Evolutionary conservation across 2,888 invertebrate species (phyloP), one percentile per base, ranked within the genome.

Genomic region (Dyspetes luteomarginatus): DNA sequence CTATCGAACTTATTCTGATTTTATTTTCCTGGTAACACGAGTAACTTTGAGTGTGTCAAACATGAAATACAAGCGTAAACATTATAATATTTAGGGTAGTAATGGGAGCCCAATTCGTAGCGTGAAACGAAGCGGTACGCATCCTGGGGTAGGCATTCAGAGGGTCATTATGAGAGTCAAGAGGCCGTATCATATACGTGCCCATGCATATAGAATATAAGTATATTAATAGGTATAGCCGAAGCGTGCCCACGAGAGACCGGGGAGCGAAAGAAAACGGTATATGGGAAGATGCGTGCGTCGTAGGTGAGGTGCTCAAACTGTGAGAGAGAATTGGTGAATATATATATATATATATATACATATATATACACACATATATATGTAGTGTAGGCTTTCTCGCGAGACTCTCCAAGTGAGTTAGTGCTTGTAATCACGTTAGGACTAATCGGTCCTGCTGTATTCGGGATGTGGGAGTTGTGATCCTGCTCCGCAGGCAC

Each of bases 371-470:
- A 60, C 58, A 52, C 45, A 50, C n/a, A n/a, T n/a, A n/a, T n/a
- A n/a, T n/a, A n/a, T n/a, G n/a, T n/a, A n/a, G n/a, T n/a, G 36
- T 30, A 67, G 74, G 52, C 73, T 68, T 45, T 71, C 73, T 73
- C 72, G 81, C 72, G 79, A 80, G 75, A 84, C 82, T 78, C 82
- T 68, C 73, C 76, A 86, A 86, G 85, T 87, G 89, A 89, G 87
- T 89, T 88, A 86, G 86, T 86, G 88, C 82, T 87, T 86, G 85
- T 89, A 90, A 90, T 90, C 88, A 87, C 85, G 88, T 90, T 89
- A 88, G 80, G 88, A 86, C 88, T 90, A 90, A 90, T 90, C 89
- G 89, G 43, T 72, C 67, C 82, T 86, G 83, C 82, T 84, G 84
- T 84, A 81, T 60, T 58, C 45, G 24, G 83, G 81, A 85, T 87